Evolutionary conservation across 2,797 vertebrate genomes (phyloP), one percentile per base, ranked within the genome.

Genomic region (Mormyrops attenuatus): DNA sequence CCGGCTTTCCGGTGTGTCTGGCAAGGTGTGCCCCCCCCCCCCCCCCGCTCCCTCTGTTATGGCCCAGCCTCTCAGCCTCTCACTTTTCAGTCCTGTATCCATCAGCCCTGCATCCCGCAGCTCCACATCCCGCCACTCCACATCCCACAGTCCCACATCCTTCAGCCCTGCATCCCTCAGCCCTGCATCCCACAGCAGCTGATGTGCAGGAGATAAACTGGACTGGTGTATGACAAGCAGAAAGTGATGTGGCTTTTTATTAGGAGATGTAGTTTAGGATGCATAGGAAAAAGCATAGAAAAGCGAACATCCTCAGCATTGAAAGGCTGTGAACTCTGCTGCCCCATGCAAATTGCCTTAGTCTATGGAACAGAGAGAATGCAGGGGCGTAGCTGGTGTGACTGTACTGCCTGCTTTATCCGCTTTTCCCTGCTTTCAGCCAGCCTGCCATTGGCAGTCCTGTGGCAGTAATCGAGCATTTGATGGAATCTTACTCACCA

Each of bases 91-190:
- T 44, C 17, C n/a, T 3, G 6, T 44, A 84, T 84, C 80, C 41
- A n/a, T n/a, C 20, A 44, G 80, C 6, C n/a, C 5, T 9, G 13
- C 63, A 34, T 47, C 80, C 41, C 44, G n/a, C n/a, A 84, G 3
- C 13, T 7, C 9, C 1, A 1, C 55, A 57, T 8, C 55, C n/a
- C 55, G 1, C 53, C 20, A 3, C 7, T 9, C 15, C 11, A 0
- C 26, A 30, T 66, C 63, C 9, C 9, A 0, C 9, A 30, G 11
- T 9, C 0, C 11, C 1, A 0, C 26, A 30, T 66, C n/a, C 20
- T 5, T 1, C 15, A 44, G 20, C 20, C 0, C 3, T 1, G 0
- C 38, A n/a, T 85, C n/a, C 30, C 1, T 15, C 26, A 69, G 11
- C 30, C 9, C 3, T 0, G 0, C 26, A 66, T 66, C 63, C 63